Conservation (phyloP, 1,140 invertebrate species). For the Myzus persicae region DNA sequence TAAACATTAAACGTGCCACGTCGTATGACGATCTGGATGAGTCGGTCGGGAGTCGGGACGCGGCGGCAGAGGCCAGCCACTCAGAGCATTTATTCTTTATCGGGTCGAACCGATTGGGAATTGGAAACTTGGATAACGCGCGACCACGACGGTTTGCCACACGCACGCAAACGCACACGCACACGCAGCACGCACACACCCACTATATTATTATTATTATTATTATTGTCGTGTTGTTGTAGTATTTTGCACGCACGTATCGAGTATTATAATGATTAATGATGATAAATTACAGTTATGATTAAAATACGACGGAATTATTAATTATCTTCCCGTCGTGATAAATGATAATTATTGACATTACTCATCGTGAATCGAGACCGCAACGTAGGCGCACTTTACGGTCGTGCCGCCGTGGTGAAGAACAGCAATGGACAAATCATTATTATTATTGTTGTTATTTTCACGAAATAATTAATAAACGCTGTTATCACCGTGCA, state of each 20-base stretch:
- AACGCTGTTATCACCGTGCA: background rate
- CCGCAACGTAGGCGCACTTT: background rate
- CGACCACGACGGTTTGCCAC: background rate
- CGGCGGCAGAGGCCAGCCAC: background rate
- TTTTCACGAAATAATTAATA: background rate
- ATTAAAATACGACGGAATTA: background rate
- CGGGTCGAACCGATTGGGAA: background rate
- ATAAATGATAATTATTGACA: background rate
- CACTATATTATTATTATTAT: background rate
- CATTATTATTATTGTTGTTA: slow-evolving; percentile 1
- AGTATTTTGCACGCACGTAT: background rate
- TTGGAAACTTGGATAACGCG: background rate
- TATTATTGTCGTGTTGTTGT: background rate
- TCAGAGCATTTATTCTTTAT: slow-evolving; percentile 18
- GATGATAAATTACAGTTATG: background rate
- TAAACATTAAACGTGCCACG: background rate
- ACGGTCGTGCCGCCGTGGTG: background rate
- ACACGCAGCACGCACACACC: background rate
- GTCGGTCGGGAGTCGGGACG: background rate
- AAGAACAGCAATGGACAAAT: background rate
- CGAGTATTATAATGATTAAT: background rate
- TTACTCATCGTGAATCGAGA: background rate
- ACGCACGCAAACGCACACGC: background rate
- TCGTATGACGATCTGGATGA: background rate
- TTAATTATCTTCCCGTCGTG: background rate